Percentiles rank a stretch among this genome's conserved stretches.
Conservation (phyloP, 23 tunicate species). For the Clavelina lepadiformis region DNA sequence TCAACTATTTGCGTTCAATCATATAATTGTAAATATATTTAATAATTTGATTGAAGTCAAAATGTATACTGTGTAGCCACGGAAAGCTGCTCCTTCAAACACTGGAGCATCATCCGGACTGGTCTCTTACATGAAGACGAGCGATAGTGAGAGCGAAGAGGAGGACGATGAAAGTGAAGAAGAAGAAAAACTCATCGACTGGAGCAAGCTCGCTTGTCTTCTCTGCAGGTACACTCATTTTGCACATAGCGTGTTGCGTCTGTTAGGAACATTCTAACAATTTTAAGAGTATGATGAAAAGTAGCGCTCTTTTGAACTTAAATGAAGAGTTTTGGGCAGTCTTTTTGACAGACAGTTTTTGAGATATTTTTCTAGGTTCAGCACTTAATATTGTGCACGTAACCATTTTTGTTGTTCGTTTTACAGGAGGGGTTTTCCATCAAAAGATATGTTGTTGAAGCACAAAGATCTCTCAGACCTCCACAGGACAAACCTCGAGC, state of each 20-base stretch:
- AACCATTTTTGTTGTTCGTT: background rate
- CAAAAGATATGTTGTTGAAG: constrained; percentile 60
- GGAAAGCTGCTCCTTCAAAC: constrained; percentile 4
- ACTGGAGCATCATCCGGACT: constrained; percentile 27
- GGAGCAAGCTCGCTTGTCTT: constrained; percentile 72
- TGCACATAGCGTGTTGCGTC: too few species aligned
- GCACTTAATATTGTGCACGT: background rate
- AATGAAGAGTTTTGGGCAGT: too few species aligned
- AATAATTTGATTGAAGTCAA: background rate
- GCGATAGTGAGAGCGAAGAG: constrained; percentile 59
- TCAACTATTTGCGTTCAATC: too few species aligned
- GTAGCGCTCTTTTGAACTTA: too few species aligned
- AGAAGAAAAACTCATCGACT: constrained; percentile 68
- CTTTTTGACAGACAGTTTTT: too few species aligned
- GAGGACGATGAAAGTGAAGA: constrained; percentile 58
- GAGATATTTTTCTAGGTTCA: background rate
- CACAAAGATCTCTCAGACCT: constrained; percentile 66
- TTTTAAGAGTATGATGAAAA: too few species aligned
- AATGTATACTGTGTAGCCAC: background rate
- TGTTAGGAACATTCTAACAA: too few species aligned
- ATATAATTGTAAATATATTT: background rate
- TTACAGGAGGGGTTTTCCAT: constrained; percentile 66
- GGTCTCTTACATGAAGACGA: constrained; percentile 52
- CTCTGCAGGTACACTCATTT: constrained; percentile 87
- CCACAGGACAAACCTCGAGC: constrained; percentile 77